Evolutionary conservation across 1,140 invertebrate genomes (phyloP).

Genomic region (Dendroctonus ponderosae): DNA sequence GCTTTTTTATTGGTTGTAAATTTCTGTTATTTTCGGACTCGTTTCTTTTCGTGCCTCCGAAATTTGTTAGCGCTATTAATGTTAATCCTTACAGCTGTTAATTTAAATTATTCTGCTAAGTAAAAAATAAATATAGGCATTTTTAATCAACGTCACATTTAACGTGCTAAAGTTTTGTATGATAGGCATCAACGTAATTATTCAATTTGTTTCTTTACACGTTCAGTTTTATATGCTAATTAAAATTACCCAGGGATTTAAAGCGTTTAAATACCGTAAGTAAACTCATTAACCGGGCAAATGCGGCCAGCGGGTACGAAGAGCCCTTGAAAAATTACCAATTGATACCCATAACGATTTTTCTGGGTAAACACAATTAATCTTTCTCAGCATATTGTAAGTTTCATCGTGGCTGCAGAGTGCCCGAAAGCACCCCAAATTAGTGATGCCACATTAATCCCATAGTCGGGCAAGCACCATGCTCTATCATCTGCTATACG

Average conservation of each 20-base stretch:
- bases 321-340: slow-evolving; percentile 39
- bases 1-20: no score
- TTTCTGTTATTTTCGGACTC: no score
- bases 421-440: slow-evolving; percentile 45
- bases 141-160: no score
- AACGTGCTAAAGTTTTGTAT: no score
- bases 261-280: slow-evolving; percentile 1
- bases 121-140: no score
- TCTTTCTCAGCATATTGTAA: slow-evolving; percentile 45
- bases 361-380: slow-evolving; percentile 47
- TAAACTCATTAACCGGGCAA: slow-evolving; percentile 25
- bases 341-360: slow-evolving; percentile 43
- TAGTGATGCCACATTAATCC: slow-evolving; percentile 50
- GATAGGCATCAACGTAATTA: no score
- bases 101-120: no score
- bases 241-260: not conserved
- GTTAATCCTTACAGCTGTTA: no score
- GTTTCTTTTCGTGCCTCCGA: no score
- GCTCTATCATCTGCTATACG: slow-evolving; percentile 46
- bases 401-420: slow-evolving; percentile 38
- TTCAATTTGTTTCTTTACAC: no score
- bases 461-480: slow-evolving; percentile 49
- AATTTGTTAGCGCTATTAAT: no score
- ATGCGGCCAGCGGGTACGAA: slow-evolving; percentile 26
- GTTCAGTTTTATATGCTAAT: no score